Evolutionary conservation across 2,888 invertebrate species (phyloP).

Genomic region (Steinernema scapterisci): DNA sequence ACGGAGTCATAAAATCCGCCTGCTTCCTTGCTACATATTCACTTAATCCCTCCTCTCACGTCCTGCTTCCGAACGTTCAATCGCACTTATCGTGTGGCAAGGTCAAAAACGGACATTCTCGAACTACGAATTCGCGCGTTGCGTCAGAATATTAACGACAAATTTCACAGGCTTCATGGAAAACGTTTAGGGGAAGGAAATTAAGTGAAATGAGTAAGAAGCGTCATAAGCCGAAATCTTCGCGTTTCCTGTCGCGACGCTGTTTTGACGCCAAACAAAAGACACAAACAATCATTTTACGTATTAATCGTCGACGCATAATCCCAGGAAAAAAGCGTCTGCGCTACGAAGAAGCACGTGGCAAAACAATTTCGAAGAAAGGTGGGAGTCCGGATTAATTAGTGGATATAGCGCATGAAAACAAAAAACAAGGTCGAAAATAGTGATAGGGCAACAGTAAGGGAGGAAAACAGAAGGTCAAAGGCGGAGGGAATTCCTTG

Average conservation of each 20-base stretch:
- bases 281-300: too few relatives aligned
- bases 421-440: too few relatives aligned
- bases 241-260: too few relatives aligned
- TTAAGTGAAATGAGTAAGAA: background rate
- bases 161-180: background rate
- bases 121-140: background rate
- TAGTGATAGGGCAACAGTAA: background rate
- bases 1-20: slow-evolving; percentile 14
- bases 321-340: too few relatives aligned
- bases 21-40: slow-evolving; percentile 8
- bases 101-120: background rate
- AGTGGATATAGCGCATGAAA: background rate
- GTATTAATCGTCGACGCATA: too few relatives aligned
- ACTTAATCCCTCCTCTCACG: slow-evolving; percentile 9
- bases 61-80: background rate
- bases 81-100: background rate
- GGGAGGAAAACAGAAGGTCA: slow-evolving; percentile 9
- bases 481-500: background rate
- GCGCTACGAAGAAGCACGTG: too few relatives aligned
- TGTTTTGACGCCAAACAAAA: too few relatives aligned
- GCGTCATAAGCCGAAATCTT: too few relatives aligned
- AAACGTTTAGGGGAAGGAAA: background rate
- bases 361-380: too few relatives aligned
- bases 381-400: too few relatives aligned
- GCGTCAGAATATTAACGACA: background rate